Conservation (phyloP, 2,797 vertebrate genomes). For the Echeneis naucrates region DNA sequence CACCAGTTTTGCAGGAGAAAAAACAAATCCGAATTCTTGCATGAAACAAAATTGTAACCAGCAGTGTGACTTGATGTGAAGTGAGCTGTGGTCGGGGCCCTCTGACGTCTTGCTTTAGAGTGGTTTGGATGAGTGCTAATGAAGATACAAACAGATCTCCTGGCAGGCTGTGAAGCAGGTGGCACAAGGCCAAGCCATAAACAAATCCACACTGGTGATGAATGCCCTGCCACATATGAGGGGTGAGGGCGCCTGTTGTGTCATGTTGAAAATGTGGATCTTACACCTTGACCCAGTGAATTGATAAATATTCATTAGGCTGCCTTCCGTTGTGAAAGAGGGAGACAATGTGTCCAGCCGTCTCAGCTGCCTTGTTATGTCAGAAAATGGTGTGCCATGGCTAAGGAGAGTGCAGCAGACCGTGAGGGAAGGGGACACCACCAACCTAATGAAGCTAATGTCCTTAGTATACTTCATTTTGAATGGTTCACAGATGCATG, state of each 20-base stretch:
- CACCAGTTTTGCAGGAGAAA: background rate
- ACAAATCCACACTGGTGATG: constrained; percentile 59
- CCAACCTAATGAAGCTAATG: constrained; percentile 37
- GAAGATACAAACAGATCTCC: constrained; percentile 57
- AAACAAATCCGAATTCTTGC: background rate
- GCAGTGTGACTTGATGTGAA: constrained; percentile 20
- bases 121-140: constrained; percentile 44
- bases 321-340: constrained; percentile 20
- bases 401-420: constrained; percentile 17
- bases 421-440: background rate
- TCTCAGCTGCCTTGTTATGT: constrained; percentile 39
- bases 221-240: constrained; percentile 65
- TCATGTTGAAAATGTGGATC: constrained; percentile 57
- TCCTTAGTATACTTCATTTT: too few species aligned
- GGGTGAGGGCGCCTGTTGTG: constrained; percentile 39
- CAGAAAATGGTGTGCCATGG: constrained; percentile 18
- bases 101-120: constrained; percentile 35
- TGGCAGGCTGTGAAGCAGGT: constrained; percentile 67
- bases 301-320: constrained; percentile 75
- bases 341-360: constrained; percentile 3
- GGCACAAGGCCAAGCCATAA: constrained; percentile 59
- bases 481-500: background rate
- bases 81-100: constrained; percentile 31
- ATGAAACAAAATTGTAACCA: background rate
- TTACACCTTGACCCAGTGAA: constrained; percentile 73